A percentile compares a stretch with the other conserved stretches of the same genome.
Evolutionary conservation across 1,140 invertebrate genomes (phyloP).

Genomic region (Mycetomoellerius zeteki): DNA sequence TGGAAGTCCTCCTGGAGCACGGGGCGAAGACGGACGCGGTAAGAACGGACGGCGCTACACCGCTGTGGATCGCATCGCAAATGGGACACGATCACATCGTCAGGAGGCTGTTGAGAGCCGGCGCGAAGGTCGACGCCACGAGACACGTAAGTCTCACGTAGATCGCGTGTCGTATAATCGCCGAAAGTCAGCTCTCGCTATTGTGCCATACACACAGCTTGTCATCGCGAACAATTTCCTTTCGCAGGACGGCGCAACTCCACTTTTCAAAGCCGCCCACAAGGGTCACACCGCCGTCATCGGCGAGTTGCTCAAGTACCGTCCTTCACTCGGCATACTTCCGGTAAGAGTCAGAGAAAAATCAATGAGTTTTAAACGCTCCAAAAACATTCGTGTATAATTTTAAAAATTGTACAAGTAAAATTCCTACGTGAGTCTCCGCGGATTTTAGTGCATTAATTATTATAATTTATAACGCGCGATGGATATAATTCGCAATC

Average conservation of each 20-base stretch:
- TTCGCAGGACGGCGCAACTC: slow-evolving; percentile 95
- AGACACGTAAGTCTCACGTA: slow-evolving; percentile 89
- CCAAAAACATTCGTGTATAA: neutral
- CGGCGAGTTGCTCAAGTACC: slow-evolving; percentile 93
- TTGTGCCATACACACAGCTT: neutral
- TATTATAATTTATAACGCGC: no score
- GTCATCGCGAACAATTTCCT: slow-evolving; percentile 34
- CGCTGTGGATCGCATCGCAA: slow-evolving; percentile 97
- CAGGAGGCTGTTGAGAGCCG: slow-evolving; percentile 91
- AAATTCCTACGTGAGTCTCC: neutral
- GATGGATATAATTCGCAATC: no score
- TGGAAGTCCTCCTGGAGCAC: slow-evolving; percentile 90
- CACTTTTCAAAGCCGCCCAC: slow-evolving; percentile 97
- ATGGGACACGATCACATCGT: slow-evolving; percentile 96
- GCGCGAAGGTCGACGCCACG: slow-evolving; percentile 93
- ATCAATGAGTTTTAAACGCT: neutral
- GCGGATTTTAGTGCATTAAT: no score
- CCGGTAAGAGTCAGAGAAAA: slow-evolving; percentile 88
- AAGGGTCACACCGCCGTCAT: slow-evolving; percentile 97
- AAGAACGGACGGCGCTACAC: slow-evolving; percentile 94
- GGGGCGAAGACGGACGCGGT: slow-evolving; percentile 91
- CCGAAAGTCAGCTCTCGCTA: neutral
- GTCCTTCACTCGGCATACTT: slow-evolving; percentile 92
- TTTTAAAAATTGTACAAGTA: no score
- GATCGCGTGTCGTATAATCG: slow-evolving; percentile 11